phyloP scores from a whole-genome alignment of 2,888 invertebrate genomes.

The Caenorhabditis sinica region DNA sequence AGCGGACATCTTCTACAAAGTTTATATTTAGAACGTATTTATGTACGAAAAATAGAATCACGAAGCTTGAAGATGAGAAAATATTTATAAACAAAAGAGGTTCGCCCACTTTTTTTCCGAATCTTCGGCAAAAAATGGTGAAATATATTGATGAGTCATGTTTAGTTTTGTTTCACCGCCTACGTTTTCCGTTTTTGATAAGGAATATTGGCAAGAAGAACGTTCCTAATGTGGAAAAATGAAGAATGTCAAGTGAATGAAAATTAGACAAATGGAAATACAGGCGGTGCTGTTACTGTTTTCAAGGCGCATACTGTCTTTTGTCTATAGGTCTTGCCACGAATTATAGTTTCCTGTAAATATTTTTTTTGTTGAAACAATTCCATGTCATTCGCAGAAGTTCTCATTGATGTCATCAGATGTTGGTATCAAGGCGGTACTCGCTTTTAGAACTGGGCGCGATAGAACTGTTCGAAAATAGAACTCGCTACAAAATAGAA shows the following conservation, averaged over 20 bases:
- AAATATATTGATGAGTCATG: constrained; percentile 42
- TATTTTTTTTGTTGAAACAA: too few relatives aligned
- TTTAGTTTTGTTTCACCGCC: constrained; percentile 21
- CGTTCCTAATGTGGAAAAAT: constrained; percentile 10
- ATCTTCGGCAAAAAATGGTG: constrained; percentile 23
- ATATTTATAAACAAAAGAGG: constrained; percentile 36
- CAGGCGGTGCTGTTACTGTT: constrained; percentile 7
- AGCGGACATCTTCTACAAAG: constrained; percentile 39
- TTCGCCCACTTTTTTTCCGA: constrained; percentile 14
- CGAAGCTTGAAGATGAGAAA: constrained; percentile 9
- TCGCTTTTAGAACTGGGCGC: too few relatives aligned
- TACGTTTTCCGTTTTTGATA: constrained; percentile 49
- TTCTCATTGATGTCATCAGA: too few relatives aligned
- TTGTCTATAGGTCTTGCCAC: neutral
- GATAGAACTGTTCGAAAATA: too few relatives aligned
- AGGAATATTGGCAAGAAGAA: constrained; percentile 26
- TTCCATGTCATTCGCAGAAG: too few relatives aligned
- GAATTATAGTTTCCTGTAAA: neutral
- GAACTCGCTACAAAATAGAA: too few relatives aligned
- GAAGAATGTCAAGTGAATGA: neutral
- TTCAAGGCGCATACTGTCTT: neutral
- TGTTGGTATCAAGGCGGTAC: too few relatives aligned
- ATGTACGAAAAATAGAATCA: constrained; percentile 15
- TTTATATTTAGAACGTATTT: neutral
- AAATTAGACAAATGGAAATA: constrained; percentile 4